Conservation (phyloP, 2,797 vertebrate species). For the Rhincodon typus region DNA sequence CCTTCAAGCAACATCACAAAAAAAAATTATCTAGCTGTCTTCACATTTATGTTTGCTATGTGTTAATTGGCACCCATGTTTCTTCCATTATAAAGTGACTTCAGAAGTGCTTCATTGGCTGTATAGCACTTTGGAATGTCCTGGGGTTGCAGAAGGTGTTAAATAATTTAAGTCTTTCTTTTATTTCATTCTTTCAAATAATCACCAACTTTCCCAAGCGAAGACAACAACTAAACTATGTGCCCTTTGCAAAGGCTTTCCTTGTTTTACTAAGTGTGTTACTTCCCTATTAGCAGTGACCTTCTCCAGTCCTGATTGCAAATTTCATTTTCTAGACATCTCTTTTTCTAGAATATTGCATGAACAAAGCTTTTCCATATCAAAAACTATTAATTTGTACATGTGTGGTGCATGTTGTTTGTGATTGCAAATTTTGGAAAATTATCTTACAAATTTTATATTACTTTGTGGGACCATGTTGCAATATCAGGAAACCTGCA, state of each 20-base stretch:
- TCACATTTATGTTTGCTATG: no score
- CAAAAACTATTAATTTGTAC: background rate
- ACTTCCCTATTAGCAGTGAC: background rate
- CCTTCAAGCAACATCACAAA: no score
- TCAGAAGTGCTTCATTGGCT: no score
- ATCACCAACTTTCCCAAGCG: background rate
- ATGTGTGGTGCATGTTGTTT: no score
- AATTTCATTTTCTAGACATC: background rate
- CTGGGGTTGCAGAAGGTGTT: no score
- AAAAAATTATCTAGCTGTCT: no score
- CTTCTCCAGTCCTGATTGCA: background rate
- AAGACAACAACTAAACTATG: background rate
- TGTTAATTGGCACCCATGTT: no score
- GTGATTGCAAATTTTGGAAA: background rate
- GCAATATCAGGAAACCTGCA: background rate
- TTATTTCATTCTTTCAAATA: background rate
- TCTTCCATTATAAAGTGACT: no score
- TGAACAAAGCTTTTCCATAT: background rate
- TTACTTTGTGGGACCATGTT: background rate
- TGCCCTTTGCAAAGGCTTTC: background rate
- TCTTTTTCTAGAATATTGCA: background rate
- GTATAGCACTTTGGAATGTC: no score
- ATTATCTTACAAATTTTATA: background rate
- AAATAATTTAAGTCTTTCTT: no score
- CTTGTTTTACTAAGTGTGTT: background rate